Conservation (phyloP, 2,888 invertebrate genomes). For the Habrosyne pyritoides region DNA sequence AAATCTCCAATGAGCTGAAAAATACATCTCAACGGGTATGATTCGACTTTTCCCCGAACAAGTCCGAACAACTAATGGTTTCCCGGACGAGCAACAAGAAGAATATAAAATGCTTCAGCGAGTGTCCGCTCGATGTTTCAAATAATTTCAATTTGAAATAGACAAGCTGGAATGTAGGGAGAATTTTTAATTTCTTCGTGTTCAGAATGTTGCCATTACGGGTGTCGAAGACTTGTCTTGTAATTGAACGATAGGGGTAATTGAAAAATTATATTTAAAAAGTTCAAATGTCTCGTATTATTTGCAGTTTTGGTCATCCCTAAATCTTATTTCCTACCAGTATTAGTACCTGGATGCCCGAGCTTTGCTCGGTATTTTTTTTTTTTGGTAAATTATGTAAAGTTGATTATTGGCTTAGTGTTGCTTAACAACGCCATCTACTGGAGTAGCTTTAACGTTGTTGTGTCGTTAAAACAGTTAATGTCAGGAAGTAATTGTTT, state of each 20-base stretch:
- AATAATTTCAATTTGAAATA: slow-evolving; percentile 50
- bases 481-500: too few relatives aligned
- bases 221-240: not conserved
- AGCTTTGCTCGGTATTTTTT: too few relatives aligned
- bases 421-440: too few relatives aligned
- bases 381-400: too few relatives aligned
- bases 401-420: too few relatives aligned
- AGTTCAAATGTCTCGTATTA: too few relatives aligned
- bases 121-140: slow-evolving; percentile 40
- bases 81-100: slow-evolving; percentile 44
- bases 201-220: slow-evolving; percentile 6
- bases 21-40: slow-evolving; percentile 44
- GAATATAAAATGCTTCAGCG: slow-evolving; percentile 31
- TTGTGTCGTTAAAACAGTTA: too few relatives aligned
- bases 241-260: slow-evolving; percentile 13
- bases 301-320: too few relatives aligned
- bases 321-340: too few relatives aligned
- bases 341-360: too few relatives aligned
- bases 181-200: slow-evolving; percentile 52
- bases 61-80: slow-evolving; percentile 61
- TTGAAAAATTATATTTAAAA: too few relatives aligned
- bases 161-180: slow-evolving; percentile 35
- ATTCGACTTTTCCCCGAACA: slow-evolving; percentile 39
- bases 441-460: too few relatives aligned
- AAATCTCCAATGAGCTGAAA: slow-evolving; percentile 55